Evolutionary conservation across 2,888 invertebrate genomes (phyloP).

Genomic region (Pammene fasciana): DNA sequence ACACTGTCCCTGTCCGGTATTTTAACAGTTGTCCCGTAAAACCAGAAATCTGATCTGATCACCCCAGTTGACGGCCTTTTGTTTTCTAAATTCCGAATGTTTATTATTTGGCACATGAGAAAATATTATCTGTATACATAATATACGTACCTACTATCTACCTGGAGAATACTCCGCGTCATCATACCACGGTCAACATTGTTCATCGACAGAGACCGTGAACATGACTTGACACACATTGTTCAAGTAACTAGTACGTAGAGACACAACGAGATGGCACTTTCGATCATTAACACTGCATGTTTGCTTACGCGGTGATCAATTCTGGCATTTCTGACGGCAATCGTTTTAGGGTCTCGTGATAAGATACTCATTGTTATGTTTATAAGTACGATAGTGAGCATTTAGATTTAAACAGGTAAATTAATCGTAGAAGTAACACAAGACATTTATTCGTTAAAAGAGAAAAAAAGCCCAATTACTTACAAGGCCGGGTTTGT

Average conservation of each 20-base stretch:
- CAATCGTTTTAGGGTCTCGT: constrained; percentile 56
- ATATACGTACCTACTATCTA: too few relatives aligned
- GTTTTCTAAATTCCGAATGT: background rate
- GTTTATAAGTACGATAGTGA: background rate
- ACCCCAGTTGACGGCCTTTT: too few relatives aligned
- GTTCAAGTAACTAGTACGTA: constrained; percentile 60
- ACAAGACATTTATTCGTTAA: too few relatives aligned
- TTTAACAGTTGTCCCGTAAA: too few relatives aligned
- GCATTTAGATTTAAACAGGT: too few relatives aligned
- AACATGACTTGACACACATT: constrained; percentile 78
- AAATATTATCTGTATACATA: background rate
- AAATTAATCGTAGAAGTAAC: too few relatives aligned
- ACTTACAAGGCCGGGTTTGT: too few relatives aligned
- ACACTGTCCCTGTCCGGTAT: too few relatives aligned
- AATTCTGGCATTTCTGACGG: constrained; percentile 69
- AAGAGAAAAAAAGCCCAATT: too few relatives aligned
- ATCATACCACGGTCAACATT: constrained; percentile 68
- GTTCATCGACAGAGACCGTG: constrained; percentile 69
- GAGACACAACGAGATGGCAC: constrained; percentile 69
- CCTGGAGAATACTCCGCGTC: background rate
- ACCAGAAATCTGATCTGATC: too few relatives aligned
- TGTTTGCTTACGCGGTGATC: constrained; percentile 64
- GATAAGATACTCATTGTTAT: background rate
- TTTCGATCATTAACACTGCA: constrained; percentile 76
- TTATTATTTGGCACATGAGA: background rate